A percentile compares a stretch with the other conserved stretches of the same genome.
Evolutionary conservation across 2,888 invertebrate species (phyloP).

Genomic region (Morinoia aosen): DNA sequence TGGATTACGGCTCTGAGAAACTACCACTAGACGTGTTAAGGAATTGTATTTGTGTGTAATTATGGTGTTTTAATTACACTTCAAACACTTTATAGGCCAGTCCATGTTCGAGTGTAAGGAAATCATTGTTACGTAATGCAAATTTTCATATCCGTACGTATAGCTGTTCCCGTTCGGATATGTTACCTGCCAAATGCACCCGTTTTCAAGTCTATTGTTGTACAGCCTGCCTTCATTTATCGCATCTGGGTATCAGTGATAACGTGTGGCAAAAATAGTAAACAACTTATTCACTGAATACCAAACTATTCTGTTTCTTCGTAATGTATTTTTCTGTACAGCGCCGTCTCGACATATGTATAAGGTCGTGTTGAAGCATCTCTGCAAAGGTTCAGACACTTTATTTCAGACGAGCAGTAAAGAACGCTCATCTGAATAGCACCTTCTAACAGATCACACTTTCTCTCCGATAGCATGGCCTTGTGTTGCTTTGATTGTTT

Average conservation of each 20-base stretch:
- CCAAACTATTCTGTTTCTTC: background rate
- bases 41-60: background rate
- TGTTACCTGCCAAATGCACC: no score
- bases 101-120: background rate
- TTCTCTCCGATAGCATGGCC: background rate
- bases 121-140: background rate
- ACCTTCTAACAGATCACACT: background rate
- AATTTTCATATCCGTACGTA: background rate
- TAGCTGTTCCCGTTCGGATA: background rate
- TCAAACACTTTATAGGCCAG: background rate
- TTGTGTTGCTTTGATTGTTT: background rate
- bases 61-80: background rate
- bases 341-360: background rate
- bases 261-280: background rate
- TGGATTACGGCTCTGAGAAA: background rate
- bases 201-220: background rate
- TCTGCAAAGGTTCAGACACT: background rate
- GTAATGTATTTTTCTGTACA: background rate
- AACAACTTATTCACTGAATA: background rate
- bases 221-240: background rate
- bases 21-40: background rate
- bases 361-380: background rate
- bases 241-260: background rate
- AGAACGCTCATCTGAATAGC: background rate
- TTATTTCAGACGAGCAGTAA: background rate